Evolutionary conservation across 53 echinoderm and acorn worm species (phyloP).

Genomic region (Zoroaster sp.): DNA sequence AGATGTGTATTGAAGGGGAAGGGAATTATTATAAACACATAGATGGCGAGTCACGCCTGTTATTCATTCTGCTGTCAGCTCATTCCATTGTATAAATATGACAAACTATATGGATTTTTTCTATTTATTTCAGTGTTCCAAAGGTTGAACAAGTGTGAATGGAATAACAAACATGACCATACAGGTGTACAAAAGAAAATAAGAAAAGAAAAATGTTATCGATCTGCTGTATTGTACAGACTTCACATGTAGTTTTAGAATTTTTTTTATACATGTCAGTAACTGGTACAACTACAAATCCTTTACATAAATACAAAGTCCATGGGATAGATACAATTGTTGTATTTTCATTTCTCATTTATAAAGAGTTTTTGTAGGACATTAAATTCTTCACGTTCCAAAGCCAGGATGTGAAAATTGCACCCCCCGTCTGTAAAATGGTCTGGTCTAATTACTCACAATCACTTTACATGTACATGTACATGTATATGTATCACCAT

Average conservation of each 20-base stretch:
- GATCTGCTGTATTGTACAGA: too few relatives aligned
- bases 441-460: not conserved
- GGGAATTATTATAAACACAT: conserved; percentile 38
- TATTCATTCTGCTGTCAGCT: not conserved
- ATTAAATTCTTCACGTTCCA: too few relatives aligned
- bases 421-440: not conserved
- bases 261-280: too few relatives aligned
- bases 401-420: too few relatives aligned
- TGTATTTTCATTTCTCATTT: too few relatives aligned
- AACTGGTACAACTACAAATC: too few relatives aligned
- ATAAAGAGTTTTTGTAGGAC: too few relatives aligned
- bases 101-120: not conserved
- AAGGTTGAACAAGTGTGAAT: not conserved
- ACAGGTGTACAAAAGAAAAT: too few relatives aligned
- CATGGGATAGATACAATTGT: too few relatives aligned
- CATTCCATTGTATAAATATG: not conserved
- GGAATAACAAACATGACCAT: not conserved
- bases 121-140: not conserved
- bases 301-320: too few relatives aligned
- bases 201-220: not conserved
- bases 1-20: conserved; percentile 11
- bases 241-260: too few relatives aligned
- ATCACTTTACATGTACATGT: not conserved
- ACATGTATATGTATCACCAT: too few relatives aligned
- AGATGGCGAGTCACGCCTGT: conserved; percentile 34